A percentile compares a stretch with the other conserved stretches of the same genome.
Conservation (phyloP, 2,797 vertebrate genomes). For the Pteronotus mesoamericanus region DNA sequence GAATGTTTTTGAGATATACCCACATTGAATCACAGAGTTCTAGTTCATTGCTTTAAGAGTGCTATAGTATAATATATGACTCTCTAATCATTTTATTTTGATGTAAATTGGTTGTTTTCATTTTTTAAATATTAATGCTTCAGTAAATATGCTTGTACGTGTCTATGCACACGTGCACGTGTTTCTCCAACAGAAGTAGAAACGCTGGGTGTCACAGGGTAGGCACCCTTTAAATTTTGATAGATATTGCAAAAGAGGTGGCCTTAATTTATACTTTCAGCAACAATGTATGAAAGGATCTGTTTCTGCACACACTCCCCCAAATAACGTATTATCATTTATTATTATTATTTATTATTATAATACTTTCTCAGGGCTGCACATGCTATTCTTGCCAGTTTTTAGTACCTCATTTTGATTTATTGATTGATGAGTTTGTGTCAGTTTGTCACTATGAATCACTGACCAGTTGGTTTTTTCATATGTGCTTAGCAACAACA, state of each 20-base stretch:
- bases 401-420: background rate
- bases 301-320: background rate
- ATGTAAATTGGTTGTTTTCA: background rate
- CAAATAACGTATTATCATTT: background rate
- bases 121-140: background rate
- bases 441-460: background rate
- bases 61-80: background rate
- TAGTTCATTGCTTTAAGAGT: background rate
- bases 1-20: background rate
- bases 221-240: slow-evolving; percentile 4
- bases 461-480: background rate
- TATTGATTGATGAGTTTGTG: background rate
- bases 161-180: background rate
- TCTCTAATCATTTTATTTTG: background rate
- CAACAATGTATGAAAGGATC: background rate
- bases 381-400: background rate
- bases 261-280: background rate
- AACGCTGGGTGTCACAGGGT: background rate
- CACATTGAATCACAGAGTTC: background rate
- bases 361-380: background rate
- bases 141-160: background rate
- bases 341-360: background rate
- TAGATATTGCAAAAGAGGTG: background rate
- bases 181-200: slow-evolving; percentile 32
- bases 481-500: background rate